phyloP scores from a whole-genome alignment of 2,797 vertebrate species.

The Serranus cabrilla region DNA sequence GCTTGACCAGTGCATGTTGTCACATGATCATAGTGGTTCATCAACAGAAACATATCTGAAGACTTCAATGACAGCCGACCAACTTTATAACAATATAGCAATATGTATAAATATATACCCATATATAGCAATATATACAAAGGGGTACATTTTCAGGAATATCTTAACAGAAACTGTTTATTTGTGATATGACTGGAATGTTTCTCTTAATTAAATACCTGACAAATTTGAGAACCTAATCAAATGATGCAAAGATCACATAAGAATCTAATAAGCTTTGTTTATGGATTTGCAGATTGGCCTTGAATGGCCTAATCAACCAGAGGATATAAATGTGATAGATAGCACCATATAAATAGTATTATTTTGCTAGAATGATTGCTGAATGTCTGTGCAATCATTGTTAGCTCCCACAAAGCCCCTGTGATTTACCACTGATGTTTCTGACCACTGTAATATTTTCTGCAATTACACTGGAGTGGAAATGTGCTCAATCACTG shows the following conservation, averaged over 20 bases:
- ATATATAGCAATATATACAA: too few relatives aligned
- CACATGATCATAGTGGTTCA: too few relatives aligned
- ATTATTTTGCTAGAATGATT: too few relatives aligned
- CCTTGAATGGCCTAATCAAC: too few relatives aligned
- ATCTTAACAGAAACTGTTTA: not conserved
- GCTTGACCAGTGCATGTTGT: too few relatives aligned
- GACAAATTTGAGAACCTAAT: not conserved
- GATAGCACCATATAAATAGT: too few relatives aligned
- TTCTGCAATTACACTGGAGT: not conserved
- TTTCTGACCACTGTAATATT: not conserved
- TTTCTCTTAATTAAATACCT: not conserved
- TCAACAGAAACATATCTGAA: too few relatives aligned
- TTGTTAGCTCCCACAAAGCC: not conserved
- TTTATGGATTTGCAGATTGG: too few relatives aligned
- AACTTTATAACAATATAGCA: not conserved
- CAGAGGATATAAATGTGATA: too few relatives aligned
- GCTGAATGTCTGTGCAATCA: too few relatives aligned
- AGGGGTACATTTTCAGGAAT: not conserved
- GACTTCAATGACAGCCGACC: not conserved
- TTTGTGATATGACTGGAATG: not conserved
- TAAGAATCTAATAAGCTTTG: not conserved
- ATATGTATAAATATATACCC: too few relatives aligned
- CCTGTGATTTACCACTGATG: not conserved
- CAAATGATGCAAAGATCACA: not conserved
- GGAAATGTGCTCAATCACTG: not conserved